Evolutionary conservation across 2,113 vertebrate genomes (phyloP), one percentile per base, ranked within the genome.

Genomic region (Crocuta crocuta): DNA sequence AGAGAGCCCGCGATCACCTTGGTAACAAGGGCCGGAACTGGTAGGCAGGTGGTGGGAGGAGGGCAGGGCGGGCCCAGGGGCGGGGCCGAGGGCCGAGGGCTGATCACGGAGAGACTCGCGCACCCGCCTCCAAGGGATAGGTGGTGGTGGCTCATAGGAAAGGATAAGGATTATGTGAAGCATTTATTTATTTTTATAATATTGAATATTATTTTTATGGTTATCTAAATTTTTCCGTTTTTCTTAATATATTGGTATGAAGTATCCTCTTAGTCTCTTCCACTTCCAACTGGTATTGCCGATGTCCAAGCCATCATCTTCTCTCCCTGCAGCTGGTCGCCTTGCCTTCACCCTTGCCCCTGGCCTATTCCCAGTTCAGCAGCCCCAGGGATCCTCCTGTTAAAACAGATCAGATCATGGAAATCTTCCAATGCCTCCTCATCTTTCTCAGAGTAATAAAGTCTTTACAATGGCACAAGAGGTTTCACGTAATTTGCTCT

Each of bases 11-110:
- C 11, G 48, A 31, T 83, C 88, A 73, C 91, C 95, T 68, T 70
- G 91, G 94, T 80, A 89, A 98, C 94, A 13, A 23, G 61, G 45
- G 93, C 39, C 58, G n/a, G 4, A n/a, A 15, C 12, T 6, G 55
- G 1, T 2, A 7, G 21, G 81, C 1, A 9, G 55, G 10, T 4
- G 5, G 33, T n/a, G 84, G 95, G 66, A 21, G 85, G 71, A 35
- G 7, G 9, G 35, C 28, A 13, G 35, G n/a, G 28, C 13, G 4
- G 39, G 45, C 9, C 23, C 17, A 6, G 53, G 48, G 86, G 84
- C 24, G 35, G 74, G 21, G 19, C 45, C 45, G 19, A 33, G 33
- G 68, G 33, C 33, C 13, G 2, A 43, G 74, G 28, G 35, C 79
- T 53, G 79, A 53, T 23, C 0, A 0, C 8, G 26, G 28, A 70